Base-by-base conservation (phyloP, 2,797 vertebrate species). In the Esox lucius region DNA sequence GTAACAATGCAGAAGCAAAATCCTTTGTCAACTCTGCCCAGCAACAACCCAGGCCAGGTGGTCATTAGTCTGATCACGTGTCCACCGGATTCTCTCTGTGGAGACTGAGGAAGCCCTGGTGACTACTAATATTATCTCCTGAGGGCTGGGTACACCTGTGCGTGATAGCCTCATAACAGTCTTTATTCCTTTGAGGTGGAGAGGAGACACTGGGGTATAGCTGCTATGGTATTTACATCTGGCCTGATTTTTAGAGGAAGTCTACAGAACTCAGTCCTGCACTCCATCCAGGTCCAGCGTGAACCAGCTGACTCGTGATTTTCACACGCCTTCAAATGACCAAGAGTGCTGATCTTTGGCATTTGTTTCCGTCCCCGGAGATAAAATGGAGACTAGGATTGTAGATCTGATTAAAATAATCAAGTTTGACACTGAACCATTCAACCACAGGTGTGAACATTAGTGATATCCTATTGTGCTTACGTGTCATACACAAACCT, bases 121-220 rank as follows among this genome's bases (percentile, higher is more conserved):
- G 80, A 76, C 88, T 88, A 86, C 84, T 87, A 81, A 87, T 82
- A 75, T 81, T 76, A 89, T 90, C 89, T 90, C 77, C 42, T 71
- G 72, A 48, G 64, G 67, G 26, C 12, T 64, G 16, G 72, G 39
- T 68, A 51, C 65, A 72, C 72, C 68, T 72, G 70, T 81, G 76
- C 72, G 31, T 48, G 59, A 59, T 31, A 31, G 15, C 16, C 64
- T 15, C 51, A 5, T 11, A 53, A 1, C 7, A n/a, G 67, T 28
- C 68, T 70, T 70, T 70, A 70, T 53, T 31, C 26, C 48, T 31
- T 28, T 28, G 69, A 70, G 69, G 48, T 28, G 69, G 49, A 53
- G 72, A 33, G 35, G 22, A 68, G 76, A 19, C 35, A 51, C 69
- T 51, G 69, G 68, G 17, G 35, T 64, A 61, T 59, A 22, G 53